Evolutionary conservation across 1,140 invertebrate genomes (phyloP), one percentile per base, ranked within the genome.

Genomic region (Papilio glaucus): DNA sequence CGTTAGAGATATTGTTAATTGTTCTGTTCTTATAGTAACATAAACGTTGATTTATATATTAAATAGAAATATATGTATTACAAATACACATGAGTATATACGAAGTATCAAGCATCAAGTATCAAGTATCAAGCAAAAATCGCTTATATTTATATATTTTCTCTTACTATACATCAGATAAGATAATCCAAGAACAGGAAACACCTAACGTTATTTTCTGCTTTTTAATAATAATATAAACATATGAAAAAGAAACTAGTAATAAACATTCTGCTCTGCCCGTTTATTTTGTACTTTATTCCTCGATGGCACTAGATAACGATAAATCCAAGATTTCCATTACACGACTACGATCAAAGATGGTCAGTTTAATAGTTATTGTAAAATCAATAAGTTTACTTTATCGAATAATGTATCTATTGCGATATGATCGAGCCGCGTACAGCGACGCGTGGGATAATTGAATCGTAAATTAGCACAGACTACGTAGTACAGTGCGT

Each of bases 381-480:
- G 39, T 68, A 42, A 26, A 42, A 45, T 45, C 63, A 45, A 68
- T 68, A 68, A 26, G 7, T 67, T 65, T 45, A 42, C 39, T 45
- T 45, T 42, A 68, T 68, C 39, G 41, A 67, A 67, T 67, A 24
- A 68, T 39, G 62, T 41, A 38, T 68, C 63, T 42, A 42, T 41
- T 41, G 63, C 24, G 39, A 42, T 68, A 41, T 45, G 18, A 68
- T 68, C 39, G 12, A 26, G 39, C 63, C 63, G 63, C 63, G 12
- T 42, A 42, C 18, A 15, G 7, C 15, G 38, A 21, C 8, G 63
- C 63, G 63, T 68, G 63, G 63, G 63, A 45, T 68, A 68, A 68
- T 68, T 68, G 63, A 68, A 45, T 45, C 63, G 63, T 68, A 68
- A 68, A 68, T 68, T 68, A 68, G 41, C 63, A 68, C 63, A 24